Conservation (phyloP, 2,113 vertebrate species). For the Tragelaphus imberbis region DNA sequence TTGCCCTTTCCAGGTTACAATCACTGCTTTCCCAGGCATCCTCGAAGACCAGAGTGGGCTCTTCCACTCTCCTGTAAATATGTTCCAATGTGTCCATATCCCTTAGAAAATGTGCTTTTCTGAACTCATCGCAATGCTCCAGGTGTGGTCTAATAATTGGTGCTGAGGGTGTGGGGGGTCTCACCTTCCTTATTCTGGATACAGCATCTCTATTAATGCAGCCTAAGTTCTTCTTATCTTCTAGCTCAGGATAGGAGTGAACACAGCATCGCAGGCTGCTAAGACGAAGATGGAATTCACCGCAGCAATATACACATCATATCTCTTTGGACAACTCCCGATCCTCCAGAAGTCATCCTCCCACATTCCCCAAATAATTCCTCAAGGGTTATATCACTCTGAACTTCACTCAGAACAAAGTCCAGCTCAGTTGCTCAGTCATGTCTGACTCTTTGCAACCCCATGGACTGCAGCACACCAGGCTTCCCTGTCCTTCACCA, state of each 20-base stretch:
- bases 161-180: background rate
- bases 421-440: background rate
- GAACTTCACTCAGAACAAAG: background rate
- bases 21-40: background rate
- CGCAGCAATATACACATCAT: background rate
- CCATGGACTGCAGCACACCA: background rate
- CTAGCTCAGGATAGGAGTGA: background rate
- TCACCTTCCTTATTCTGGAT: background rate
- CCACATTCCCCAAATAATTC: background rate
- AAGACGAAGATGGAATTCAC: background rate
- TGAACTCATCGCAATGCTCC: background rate
- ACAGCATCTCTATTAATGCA: background rate
- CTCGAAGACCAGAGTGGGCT: background rate
- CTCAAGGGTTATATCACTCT: background rate
- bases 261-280: background rate
- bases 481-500: background rate
- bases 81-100: background rate
- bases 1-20: background rate
- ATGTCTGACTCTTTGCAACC: background rate
- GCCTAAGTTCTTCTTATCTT: background rate
- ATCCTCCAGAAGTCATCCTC: background rate
- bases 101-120: background rate
- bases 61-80: background rate
- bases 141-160: background rate
- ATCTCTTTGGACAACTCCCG: background rate